Base-by-base conservation (phyloP, 1,140 invertebrate genomes). In the Oryctes rhinoceros region DNA sequence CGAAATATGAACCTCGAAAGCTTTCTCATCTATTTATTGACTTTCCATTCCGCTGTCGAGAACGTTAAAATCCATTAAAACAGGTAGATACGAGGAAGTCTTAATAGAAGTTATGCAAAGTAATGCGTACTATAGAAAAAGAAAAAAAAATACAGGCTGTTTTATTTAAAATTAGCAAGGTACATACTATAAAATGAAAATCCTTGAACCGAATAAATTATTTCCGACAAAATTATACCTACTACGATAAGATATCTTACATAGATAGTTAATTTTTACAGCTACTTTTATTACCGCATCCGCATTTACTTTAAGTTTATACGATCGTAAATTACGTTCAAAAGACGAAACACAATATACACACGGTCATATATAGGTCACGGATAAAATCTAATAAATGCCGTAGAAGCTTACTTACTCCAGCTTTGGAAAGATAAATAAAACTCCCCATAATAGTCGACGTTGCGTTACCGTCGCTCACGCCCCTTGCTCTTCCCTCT, bases 351-450 rank as follows among this genome's bases (percentile, higher is more conserved):
- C 53, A 59, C 53, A 59, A 59, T 59, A 44, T 44, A 18, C 5
- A 18, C 5, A 59, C 15, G 11, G 53, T 15, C 5, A 59, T 15
- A 59, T 59, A 15, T 59, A 71, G 65, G 65, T 71, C 65, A 71
- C 20, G 37, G 65, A 71, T 71, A 71, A 71, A 71, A 9, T 71
- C 10, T 71, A 71, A 35, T 35, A 71, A 35, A 71, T 35, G 24
- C 53, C 18, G 53, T n/a, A 59, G 18, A 59, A 4, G 24, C 24
- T 62, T 62, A 13, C 20, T 71, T 30, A 71, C 24, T 71, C 20
- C 24, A 59, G 65, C 9, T 71, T 71, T 24, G 24, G 24, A 13
- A 37, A 35, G 20, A 71, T 37, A 71, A 71, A 71, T 37, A 71
- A 71, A 59, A 59, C 15, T 6, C 53, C 53, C 6, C n/a, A 59